Base-by-base conservation (phyloP, 2,888 invertebrate species). In the Ametastegia equiseti region DNA sequence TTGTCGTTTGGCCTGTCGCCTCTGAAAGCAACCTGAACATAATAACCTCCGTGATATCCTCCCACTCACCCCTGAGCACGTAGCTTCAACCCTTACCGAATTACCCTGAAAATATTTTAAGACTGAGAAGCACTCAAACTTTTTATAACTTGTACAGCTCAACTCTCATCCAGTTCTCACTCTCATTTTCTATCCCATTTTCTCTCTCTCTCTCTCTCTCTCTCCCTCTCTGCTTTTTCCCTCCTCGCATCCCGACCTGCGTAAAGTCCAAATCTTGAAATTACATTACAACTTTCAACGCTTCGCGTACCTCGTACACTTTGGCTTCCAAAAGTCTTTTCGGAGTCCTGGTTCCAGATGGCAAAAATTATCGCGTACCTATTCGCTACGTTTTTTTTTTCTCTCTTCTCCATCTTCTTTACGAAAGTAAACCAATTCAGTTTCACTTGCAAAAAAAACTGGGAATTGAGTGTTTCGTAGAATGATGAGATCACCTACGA, bases 71-170 rank as follows among this genome's bases (percentile, higher is more conserved):
- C 60, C 30, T 13, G 13, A 30, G 27, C 27, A 57, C 30, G 13
- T 42, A 45, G 71, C 71, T 71, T 71, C 30, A 71, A 47, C 13
- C 42, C 23, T 71, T 30, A 27, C 47, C 30, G 71, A 71, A 71
- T 71, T 71, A 71, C 27, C 47, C 15, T 27, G 30, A 71, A 71
- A 27, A 71, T 71, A 71, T 71, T 71, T 71, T 30, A 47, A 47
- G 27, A 71, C 71, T 11, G 47, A 71, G 15, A 47, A 30, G 27
- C 47, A 27, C 47, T 71, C 47, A 71, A 71, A 45, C 71, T 47
- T 71, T 47, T 47, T 27, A 45, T 47, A 47, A 71, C 47, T 47
- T 71, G 47, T 71, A 42, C 36, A n/a, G n/a, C n/a, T n/a, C 19
- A 15, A 69, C 71, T 47, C 47, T 47, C 30, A 13, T 39, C 45